A percentile compares a stretch with the other conserved stretches of the same genome.
Conservation (phyloP, 2,888 invertebrate genomes). For the Platynereis dumerilii region DNA sequence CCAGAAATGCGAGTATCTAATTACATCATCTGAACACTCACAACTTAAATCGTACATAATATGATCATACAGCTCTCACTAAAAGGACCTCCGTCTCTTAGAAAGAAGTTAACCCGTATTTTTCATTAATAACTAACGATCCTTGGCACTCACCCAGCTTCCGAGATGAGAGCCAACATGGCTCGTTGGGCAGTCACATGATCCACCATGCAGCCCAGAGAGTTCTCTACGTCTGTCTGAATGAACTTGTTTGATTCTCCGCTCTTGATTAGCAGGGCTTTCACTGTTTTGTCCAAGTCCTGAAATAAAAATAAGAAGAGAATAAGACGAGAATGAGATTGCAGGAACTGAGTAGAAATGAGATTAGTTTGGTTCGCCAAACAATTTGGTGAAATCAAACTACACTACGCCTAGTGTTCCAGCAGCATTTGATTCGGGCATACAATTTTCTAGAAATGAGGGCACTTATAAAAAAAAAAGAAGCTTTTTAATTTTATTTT, state of each 20-base stretch:
- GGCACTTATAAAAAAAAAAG: too few relatives aligned
- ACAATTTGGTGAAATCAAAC: not conserved
- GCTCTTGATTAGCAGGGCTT: slow-evolving; percentile 82
- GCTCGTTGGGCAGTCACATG: slow-evolving; percentile 71
- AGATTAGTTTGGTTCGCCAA: not conserved
- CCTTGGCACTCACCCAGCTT: slow-evolving; percentile 62
- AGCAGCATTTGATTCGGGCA: too few relatives aligned
- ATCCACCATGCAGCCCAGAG: slow-evolving; percentile 83
- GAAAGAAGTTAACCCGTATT: too few relatives aligned
- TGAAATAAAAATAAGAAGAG: slow-evolving; percentile 56
- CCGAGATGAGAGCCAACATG: slow-evolving; percentile 58
- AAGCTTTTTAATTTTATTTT: too few relatives aligned
- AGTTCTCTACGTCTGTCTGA: slow-evolving; percentile 83
- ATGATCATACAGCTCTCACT: too few relatives aligned
- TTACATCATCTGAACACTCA: too few relatives aligned
- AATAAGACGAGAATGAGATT: not conserved
- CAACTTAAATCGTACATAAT: too few relatives aligned
- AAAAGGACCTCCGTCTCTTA: too few relatives aligned
- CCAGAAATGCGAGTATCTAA: too few relatives aligned
- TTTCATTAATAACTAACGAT: too few relatives aligned
- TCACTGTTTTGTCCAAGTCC: slow-evolving; percentile 86
- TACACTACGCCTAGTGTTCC: not conserved
- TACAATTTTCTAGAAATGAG: too few relatives aligned
- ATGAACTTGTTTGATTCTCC: slow-evolving; percentile 91
- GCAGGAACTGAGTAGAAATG: not conserved